Conservation (phyloP, 2,888 invertebrate species). For the Mimachlamys varia region DNA sequence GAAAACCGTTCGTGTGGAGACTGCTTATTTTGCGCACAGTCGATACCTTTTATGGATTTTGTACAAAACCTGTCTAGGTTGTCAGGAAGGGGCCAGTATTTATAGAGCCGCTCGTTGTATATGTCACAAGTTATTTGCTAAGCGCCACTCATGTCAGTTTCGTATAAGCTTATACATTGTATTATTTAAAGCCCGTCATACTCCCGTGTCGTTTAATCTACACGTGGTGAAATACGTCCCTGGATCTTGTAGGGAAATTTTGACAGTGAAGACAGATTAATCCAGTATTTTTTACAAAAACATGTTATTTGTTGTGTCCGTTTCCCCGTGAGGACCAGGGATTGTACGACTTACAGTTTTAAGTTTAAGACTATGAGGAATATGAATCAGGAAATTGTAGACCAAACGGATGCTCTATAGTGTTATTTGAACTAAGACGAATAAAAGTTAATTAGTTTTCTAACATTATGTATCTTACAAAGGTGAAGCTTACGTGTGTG, state of each 20-base stretch:
- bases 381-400: too few relatives aligned
- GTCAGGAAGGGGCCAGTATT: background rate
- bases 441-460: too few relatives aligned
- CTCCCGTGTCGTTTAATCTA: background rate
- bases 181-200: slow-evolving; percentile 11
- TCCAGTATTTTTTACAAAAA: background rate
- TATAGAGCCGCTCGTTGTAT: background rate
- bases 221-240: background rate
- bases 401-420: too few relatives aligned
- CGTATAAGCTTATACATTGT: background rate
- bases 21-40: background rate
- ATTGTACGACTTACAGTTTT: too few relatives aligned
- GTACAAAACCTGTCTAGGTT: background rate
- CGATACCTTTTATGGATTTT: background rate
- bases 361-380: too few relatives aligned
- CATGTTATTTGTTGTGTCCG: too few relatives aligned
- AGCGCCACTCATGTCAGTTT: background rate
- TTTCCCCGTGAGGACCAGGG: too few relatives aligned
- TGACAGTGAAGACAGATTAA: background rate
- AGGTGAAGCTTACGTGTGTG: too few relatives aligned
- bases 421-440: too few relatives aligned
- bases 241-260: background rate
- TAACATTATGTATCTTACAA: too few relatives aligned
- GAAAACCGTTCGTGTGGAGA: background rate
- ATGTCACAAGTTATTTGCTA: slow-evolving; percentile 27